Evolutionary conservation across 2,888 invertebrate species (phyloP).

Genomic region (Cetonia aurata): DNA sequence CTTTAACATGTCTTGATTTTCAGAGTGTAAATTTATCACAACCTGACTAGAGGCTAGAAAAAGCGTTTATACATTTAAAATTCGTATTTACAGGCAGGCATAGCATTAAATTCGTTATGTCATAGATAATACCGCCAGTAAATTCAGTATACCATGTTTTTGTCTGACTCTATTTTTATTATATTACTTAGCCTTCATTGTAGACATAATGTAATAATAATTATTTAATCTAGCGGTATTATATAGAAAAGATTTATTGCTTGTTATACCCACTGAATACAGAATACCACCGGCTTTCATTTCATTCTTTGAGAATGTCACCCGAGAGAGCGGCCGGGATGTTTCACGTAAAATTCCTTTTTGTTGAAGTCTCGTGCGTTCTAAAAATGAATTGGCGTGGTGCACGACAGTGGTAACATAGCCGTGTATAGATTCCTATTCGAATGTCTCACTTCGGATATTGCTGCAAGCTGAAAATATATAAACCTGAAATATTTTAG

Average conservation of each 20-base stretch:
- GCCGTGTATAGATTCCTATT: no score
- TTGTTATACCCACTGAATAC: neutral
- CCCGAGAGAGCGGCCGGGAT: slow-evolving; percentile 2
- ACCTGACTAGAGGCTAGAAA: neutral
- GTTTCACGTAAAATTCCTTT: slow-evolving; percentile 1
- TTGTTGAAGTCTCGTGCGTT: neutral
- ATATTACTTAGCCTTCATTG: neutral
- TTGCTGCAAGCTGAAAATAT: no score
- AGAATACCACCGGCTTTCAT: slow-evolving; percentile 3
- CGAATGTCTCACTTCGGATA: no score
- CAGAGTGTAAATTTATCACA: neutral
- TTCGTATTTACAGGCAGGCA: neutral
- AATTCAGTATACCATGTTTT: no score
- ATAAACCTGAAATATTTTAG: no score
- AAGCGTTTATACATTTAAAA: neutral
- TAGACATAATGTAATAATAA: neutral
- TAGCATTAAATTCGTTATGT: neutral
- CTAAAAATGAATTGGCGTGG: no score
- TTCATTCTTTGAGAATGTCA: neutral
- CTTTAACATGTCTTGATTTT: no score
- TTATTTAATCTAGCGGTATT: slow-evolving; percentile 7
- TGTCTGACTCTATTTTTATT: no score
- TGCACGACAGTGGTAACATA: no score
- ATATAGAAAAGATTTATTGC: slow-evolving; percentile 18
- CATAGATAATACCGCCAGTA: neutral